Evolutionary conservation across 2,888 invertebrate species (phyloP).

Genomic region (Ferrisia virgata): DNA sequence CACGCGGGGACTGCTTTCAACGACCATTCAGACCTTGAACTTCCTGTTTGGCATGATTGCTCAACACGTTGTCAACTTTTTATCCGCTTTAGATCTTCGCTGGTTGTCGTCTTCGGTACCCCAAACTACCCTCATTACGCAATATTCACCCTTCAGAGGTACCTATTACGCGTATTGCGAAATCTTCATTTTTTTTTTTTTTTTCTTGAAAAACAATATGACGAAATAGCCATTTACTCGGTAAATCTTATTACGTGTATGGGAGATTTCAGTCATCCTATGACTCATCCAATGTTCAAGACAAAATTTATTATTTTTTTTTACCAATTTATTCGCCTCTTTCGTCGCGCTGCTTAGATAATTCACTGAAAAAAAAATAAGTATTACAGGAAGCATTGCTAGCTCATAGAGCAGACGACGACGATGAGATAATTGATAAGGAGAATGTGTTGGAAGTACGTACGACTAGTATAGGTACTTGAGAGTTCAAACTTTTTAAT

Average conservation of each 20-base stretch:
- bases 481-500: not conserved
- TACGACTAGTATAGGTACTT: too few relatives aligned
- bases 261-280: not conserved
- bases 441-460: not conserved
- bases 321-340: not conserved
- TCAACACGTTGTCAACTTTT: not conserved
- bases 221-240: not conserved
- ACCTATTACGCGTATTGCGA: not conserved
- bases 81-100: not conserved
- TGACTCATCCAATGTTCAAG: not conserved
- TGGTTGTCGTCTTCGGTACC: too few relatives aligned
- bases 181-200: too few relatives aligned
- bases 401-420: not conserved
- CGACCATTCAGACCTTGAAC: not conserved
- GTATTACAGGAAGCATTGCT: not conserved
- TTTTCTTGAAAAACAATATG: not conserved
- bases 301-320: not conserved
- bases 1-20: not conserved
- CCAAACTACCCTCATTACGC: slow-evolving; percentile 1
- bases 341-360: not conserved
- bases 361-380: not conserved
- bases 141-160: not conserved
- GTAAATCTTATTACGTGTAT: not conserved
- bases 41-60: not conserved
- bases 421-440: not conserved